A percentile compares a stretch with the other conserved stretches of the same genome.
These are phyloP conservation scores for Stegodyphus dumicola DNA, from an alignment of 1,140 invertebrate genomes.

Conservation along the genomic window DNA sequence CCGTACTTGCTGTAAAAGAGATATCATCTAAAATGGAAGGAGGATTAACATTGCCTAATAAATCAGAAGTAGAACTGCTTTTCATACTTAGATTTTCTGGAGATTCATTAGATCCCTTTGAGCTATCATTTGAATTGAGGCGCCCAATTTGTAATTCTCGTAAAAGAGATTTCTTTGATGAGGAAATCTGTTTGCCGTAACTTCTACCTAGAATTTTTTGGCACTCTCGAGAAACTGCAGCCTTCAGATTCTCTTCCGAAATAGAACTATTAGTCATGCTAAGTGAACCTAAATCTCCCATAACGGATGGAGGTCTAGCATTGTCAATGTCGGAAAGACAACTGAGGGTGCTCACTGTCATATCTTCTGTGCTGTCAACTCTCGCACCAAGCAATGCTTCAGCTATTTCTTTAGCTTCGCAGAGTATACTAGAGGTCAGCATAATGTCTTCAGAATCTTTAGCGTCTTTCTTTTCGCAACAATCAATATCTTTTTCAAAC, in stretches of 20 bases:
- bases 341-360: constrained; percentile 70
- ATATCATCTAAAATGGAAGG: constrained; percentile 76
- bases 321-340: constrained; percentile 76
- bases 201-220: not conserved
- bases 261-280: constrained; percentile 65
- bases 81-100: constrained; percentile 73
- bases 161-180: constrained; percentile 20
- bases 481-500: constrained; percentile 33
- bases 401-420: constrained; percentile 68
- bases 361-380: constrained; percentile 48
- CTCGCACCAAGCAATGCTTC: constrained; percentile 65
- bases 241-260: constrained; percentile 59
- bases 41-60: constrained; percentile 81
- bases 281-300: constrained; percentile 68
- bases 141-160: constrained; percentile 37
- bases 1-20: constrained; percentile 66
- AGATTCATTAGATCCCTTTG: constrained; percentile 17
- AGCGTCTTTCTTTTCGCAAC: constrained; percentile 9
- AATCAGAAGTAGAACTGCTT: constrained; percentile 73
- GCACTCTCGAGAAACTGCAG: constrained; percentile 1
- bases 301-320: constrained; percentile 80
- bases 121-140: not conserved
- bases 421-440: constrained; percentile 64
- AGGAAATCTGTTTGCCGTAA: constrained; percentile 4
- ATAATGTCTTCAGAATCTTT: constrained; percentile 21